A percentile compares a stretch with the other conserved stretches of the same genome.
Evolutionary conservation across 1,140 invertebrate genomes (phyloP).

Genomic region (Lasioglossum albipes): DNA sequence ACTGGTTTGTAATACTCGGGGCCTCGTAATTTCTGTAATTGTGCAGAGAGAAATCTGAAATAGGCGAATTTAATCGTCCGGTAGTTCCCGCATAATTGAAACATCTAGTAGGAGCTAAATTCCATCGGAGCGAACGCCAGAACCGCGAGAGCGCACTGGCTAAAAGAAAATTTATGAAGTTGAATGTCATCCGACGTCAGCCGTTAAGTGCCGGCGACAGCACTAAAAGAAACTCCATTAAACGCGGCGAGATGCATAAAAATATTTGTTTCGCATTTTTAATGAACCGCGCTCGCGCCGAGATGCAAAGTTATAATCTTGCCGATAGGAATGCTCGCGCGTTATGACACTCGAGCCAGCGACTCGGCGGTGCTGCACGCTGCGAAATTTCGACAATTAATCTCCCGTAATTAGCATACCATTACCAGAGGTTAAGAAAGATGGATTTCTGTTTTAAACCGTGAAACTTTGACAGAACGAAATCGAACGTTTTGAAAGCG

Average conservation of each 20-base stretch:
- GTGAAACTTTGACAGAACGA: no score
- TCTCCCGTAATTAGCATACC: not conserved
- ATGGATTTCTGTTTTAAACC: no score
- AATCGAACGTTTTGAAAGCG: no score
- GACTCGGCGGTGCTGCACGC: no score
- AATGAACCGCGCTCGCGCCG: not conserved
- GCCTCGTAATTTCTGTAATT: no score
- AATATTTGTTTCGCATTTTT: conserved; percentile 4
- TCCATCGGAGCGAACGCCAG: not conserved
- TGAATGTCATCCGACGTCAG: not conserved
- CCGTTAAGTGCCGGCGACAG: not conserved
- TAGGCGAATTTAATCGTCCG: no score
- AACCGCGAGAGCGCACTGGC: not conserved
- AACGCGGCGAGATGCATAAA: not conserved
- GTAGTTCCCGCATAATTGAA: not conserved
- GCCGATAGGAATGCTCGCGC: not conserved
- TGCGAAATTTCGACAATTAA: not conserved
- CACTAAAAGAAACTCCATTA: conserved; percentile 7
- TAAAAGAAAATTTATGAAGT: not conserved
- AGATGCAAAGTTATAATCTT: not conserved
- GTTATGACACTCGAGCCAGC: no score
- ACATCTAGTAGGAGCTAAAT: not conserved
- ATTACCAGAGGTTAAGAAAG: no score
- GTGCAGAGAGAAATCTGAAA: no score
- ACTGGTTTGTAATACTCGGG: no score